phyloP scores from a whole-genome alignment of 2,888 invertebrate species.

The Sialis fuliginosa region DNA sequence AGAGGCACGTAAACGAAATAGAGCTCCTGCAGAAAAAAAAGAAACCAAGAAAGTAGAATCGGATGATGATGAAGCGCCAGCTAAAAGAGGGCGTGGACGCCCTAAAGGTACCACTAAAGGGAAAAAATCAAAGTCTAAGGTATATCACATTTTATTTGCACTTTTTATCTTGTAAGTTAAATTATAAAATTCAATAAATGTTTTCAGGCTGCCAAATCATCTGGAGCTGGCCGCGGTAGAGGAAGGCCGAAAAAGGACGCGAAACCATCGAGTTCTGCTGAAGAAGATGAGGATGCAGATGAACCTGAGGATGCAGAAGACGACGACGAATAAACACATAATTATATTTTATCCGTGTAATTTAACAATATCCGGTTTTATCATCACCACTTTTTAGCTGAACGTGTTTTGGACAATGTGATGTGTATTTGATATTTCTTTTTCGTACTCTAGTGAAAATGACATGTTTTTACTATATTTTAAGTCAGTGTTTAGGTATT shows the following conservation, averaged over 20 bases:
- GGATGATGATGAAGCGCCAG: slow-evolving; percentile 20
- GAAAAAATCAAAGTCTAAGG: slow-evolving; percentile 27
- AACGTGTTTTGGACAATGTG: too few relatives aligned
- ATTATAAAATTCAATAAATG: too few relatives aligned
- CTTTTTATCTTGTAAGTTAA: too few relatives aligned
- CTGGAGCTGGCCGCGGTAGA: slow-evolving; percentile 19
- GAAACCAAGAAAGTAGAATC: slow-evolving; percentile 16
- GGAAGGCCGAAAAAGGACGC: slow-evolving; percentile 28
- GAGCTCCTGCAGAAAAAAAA: slow-evolving; percentile 3
- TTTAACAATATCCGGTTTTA: too few relatives aligned
- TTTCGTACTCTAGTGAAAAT: too few relatives aligned
- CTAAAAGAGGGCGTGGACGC: slow-evolving; percentile 34
- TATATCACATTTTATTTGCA: slow-evolving; percentile 7
- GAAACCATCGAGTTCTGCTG: slow-evolving; percentile 21
- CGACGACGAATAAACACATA: slow-evolving; percentile 17
- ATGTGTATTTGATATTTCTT: too few relatives aligned
- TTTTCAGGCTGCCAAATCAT: slow-evolving; percentile 11
- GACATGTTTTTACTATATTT: too few relatives aligned
- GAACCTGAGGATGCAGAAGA: slow-evolving; percentile 19
- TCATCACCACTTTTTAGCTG: too few relatives aligned
- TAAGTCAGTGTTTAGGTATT: too few relatives aligned
- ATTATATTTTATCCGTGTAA: not conserved
- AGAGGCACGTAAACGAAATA: slow-evolving; percentile 5
- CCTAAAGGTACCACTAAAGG: slow-evolving; percentile 34
- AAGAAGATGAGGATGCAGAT: slow-evolving; percentile 24